Percentiles rank a stretch among this genome's conserved stretches.
Conservation (phyloP, 2,113 vertebrate species). For the Poeciliopsis turrubarensis region DNA sequence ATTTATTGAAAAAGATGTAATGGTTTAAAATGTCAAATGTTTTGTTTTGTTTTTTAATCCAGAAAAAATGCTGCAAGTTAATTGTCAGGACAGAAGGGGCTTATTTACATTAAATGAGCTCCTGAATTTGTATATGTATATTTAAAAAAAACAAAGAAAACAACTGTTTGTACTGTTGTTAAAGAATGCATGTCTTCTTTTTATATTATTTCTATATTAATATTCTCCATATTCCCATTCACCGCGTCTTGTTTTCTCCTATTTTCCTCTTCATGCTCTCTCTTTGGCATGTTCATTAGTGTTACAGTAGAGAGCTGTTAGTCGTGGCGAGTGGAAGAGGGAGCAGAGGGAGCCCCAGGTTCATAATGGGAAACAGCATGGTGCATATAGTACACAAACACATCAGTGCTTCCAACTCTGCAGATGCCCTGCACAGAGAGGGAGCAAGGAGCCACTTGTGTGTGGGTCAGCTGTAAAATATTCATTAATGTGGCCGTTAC, state of each 20-base stretch:
- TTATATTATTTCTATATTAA: slow-evolving; percentile 51
- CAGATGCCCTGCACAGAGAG: slow-evolving; percentile 32
- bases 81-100: too few relatives aligned
- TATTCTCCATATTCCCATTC: slow-evolving; percentile 50
- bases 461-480: slow-evolving; percentile 24
- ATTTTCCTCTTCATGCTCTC: slow-evolving; percentile 36
- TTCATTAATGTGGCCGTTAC: slow-evolving; percentile 29
- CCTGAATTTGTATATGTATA: not conserved
- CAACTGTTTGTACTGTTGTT: not conserved
- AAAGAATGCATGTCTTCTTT: slow-evolving; percentile 1
- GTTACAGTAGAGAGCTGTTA: slow-evolving; percentile 67
- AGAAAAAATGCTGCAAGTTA: not conserved
- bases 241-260: slow-evolving; percentile 7
- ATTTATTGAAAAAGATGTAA: too few relatives aligned
- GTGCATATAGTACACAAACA: slow-evolving; percentile 65
- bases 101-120: not conserved
- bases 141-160: not conserved
- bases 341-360: slow-evolving; percentile 39
- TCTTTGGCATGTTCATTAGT: slow-evolving; percentile 67
- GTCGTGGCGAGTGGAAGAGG: slow-evolving; percentile 55
- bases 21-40: too few relatives aligned
- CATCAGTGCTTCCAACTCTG: slow-evolving; percentile 38
- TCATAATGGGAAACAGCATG: slow-evolving; percentile 70
- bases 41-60: too few relatives aligned
- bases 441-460: slow-evolving; percentile 13